phyloP scores from a whole-genome alignment of 2,888 invertebrate genomes.

The Eupeodes luniger region DNA sequence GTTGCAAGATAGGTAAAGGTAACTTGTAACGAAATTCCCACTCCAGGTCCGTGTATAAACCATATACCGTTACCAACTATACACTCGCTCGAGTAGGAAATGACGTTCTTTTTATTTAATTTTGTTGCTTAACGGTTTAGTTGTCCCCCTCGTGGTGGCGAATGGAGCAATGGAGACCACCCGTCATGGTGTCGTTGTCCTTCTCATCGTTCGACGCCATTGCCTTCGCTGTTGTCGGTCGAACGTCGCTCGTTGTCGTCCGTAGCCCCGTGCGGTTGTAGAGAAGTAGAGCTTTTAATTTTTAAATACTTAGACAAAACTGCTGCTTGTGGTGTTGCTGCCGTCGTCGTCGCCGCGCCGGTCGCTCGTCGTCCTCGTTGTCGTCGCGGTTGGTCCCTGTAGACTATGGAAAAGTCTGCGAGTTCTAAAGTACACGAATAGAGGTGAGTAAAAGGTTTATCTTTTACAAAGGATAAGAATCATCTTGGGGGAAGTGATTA shows the following conservation, averaged over 20 bases:
- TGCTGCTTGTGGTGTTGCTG: slow-evolving; percentile 17
- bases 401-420: background rate
- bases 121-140: background rate
- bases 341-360: background rate
- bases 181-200: slow-evolving; percentile 12
- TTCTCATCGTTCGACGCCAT: background rate
- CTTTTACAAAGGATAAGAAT: slow-evolving; percentile 32
- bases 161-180: slow-evolving; percentile 6
- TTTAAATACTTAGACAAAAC: slow-evolving; percentile 35
- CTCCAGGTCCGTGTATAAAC: background rate
- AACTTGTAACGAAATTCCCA: background rate
- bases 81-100: background rate
- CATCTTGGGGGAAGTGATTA: slow-evolving; percentile 45
- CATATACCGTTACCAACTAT: background rate
- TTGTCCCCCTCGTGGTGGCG: background rate
- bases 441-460: slow-evolving; percentile 37
- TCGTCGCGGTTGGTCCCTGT: no score
- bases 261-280: background rate
- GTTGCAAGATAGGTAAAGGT: background rate
- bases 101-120: background rate
- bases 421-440: no score
- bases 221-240: no score
- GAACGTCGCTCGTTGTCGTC: no score
- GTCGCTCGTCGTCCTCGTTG: no score
- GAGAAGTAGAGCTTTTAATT: slow-evolving; percentile 31